A percentile compares a stretch with the other conserved stretches of the same genome.
phyloP scores from a whole-genome alignment of 2,797 vertebrate species.

The Hirundo rustica region DNA sequence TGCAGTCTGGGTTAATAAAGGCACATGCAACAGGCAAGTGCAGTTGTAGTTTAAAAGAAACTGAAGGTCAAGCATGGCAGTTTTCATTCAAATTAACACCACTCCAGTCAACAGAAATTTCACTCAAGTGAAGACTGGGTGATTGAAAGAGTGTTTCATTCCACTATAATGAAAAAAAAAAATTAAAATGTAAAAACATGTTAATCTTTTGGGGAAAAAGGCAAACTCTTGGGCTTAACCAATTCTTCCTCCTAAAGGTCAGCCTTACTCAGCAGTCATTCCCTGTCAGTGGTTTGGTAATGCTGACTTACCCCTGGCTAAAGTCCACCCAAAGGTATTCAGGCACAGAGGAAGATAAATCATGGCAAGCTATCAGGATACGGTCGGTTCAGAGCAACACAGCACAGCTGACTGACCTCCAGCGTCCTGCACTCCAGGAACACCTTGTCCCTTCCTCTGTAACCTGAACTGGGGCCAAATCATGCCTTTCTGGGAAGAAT shows the following conservation, averaged over 20 bases:
- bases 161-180: not conserved
- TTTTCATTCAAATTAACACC: not conserved
- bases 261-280: not conserved
- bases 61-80: not conserved
- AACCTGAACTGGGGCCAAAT: not conserved
- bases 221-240: not conserved
- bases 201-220: not conserved
- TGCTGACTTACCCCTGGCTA: not conserved
- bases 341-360: not conserved
- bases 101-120: slow-evolving; percentile 60
- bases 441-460: not conserved
- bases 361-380: not conserved
- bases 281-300: not conserved
- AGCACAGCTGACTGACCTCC: slow-evolving; percentile 21
- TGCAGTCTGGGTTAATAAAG: slow-evolving; percentile 42
- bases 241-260: not conserved
- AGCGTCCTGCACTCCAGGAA: slow-evolving; percentile 20
- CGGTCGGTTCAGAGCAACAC: not conserved
- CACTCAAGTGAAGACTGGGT: slow-evolving; percentile 47
- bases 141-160: not conserved
- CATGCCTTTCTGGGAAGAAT: not conserved
- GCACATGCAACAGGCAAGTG: not conserved
- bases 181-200: not conserved
- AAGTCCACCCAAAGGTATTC: not conserved
- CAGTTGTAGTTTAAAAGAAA: not conserved